phyloP scores from a whole-genome alignment of 2,797 vertebrate species.

The Iguana delicatissima region DNA sequence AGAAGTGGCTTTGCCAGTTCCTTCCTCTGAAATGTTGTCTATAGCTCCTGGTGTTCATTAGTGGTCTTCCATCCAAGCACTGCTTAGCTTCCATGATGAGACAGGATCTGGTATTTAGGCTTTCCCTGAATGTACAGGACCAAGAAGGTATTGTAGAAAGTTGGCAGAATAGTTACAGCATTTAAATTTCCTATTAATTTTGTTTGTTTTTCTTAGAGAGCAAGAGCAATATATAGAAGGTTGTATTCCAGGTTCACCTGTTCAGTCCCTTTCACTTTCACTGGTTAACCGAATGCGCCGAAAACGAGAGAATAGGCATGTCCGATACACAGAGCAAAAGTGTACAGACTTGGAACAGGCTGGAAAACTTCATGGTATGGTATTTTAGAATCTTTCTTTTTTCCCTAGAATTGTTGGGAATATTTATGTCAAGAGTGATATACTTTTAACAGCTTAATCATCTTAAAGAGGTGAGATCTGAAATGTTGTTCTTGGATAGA shows the following conservation, averaged over 20 bases:
- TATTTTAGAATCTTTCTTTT: not conserved
- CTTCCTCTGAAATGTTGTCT: no score
- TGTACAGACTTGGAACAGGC: constrained; percentile 66
- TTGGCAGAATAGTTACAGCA: not conserved
- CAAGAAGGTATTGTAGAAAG: not conserved
- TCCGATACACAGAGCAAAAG: constrained; percentile 86
- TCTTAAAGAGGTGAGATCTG: no score
- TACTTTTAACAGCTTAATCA: not conserved
- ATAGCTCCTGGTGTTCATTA: no score
- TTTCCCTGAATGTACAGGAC: not conserved
- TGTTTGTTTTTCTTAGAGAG: constrained; percentile 64
- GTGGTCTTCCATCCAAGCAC: no score
- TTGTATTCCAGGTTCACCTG: constrained; percentile 92
- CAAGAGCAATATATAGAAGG: constrained; percentile 78
- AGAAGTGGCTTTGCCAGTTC: no score
- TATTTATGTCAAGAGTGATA: not conserved
- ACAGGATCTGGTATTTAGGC: not conserved
- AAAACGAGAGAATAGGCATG: constrained; percentile 79
- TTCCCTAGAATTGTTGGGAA: not conserved
- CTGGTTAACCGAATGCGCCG: constrained; percentile 87
- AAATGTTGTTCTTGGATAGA: no score
- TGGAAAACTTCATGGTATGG: constrained; percentile 72
- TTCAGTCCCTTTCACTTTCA: constrained; percentile 83
- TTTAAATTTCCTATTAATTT: constrained; percentile 33
- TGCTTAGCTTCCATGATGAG: not conserved